Evolutionary conservation across 2,113 vertebrate species (phyloP).

Genomic region (Grammomys surdaster): DNA sequence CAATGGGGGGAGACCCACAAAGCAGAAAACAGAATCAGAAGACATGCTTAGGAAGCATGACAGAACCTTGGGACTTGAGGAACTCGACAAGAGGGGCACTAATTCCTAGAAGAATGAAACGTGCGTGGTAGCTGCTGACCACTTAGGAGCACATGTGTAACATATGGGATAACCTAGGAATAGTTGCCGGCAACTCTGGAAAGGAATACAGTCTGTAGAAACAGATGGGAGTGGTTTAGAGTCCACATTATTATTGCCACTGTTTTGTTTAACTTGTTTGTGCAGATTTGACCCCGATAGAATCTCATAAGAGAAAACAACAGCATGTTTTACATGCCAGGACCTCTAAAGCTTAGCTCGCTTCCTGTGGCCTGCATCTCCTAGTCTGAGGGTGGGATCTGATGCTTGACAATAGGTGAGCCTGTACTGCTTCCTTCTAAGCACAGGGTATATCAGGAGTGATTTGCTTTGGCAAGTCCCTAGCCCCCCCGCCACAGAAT

Average conservation of each 20-base stretch:
- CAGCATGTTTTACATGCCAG: not conserved
- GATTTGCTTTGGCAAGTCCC: not conserved
- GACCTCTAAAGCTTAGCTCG: not conserved
- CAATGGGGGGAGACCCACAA: not conserved
- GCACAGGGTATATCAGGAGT: not conserved
- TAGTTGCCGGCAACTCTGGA: not conserved
- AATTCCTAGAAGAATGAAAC: not conserved
- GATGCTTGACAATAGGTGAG: not conserved
- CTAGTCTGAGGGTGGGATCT: not conserved
- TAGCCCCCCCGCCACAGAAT: not conserved
- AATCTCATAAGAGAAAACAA: not conserved
- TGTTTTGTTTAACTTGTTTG: not conserved
- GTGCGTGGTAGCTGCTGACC: too few relatives aligned
- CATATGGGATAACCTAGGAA: not conserved
- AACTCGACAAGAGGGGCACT: rapidly evolving
- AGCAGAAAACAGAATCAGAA: not conserved
- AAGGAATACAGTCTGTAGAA: not conserved
- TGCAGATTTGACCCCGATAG: not conserved
- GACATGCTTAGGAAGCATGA: not conserved
- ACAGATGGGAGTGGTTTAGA: not conserved
- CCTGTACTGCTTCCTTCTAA: not conserved
- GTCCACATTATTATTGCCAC: not conserved
- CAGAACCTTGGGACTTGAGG: not conserved
- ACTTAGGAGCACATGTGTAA: not conserved
- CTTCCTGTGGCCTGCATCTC: not conserved